phyloP scores from a whole-genome alignment of 2,113 vertebrate species.

The Panthera uncia region DNA sequence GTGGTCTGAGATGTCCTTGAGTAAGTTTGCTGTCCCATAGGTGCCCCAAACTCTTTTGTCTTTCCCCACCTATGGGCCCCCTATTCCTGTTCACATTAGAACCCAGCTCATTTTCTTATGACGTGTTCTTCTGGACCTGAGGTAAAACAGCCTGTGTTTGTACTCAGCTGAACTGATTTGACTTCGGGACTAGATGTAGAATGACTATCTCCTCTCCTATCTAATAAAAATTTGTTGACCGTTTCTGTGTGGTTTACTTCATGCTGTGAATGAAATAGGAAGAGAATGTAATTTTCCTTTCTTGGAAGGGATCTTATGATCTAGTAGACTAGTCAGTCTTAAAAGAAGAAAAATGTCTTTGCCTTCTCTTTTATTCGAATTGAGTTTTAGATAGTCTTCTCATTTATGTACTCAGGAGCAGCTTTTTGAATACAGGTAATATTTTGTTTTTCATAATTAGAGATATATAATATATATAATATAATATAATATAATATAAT shows the following conservation, averaged over 20 bases:
- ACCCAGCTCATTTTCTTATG: not conserved
- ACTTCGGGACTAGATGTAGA: not conserved
- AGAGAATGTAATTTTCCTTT: not conserved
- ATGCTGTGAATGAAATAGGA: not conserved
- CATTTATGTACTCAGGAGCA: not conserved
- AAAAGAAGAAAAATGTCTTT: not conserved
- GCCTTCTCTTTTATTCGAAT: not conserved
- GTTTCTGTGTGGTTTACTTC: conserved; percentile 39
- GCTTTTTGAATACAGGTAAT: conserved; percentile 30
- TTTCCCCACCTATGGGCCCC: not conserved
- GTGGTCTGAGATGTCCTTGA: not conserved
- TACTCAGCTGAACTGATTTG: not conserved
- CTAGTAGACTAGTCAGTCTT: not conserved
- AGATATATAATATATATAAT: not conserved
- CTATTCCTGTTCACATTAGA: not conserved
- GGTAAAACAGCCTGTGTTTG: not conserved
- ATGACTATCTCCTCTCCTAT: not conserved
- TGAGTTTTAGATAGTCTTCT: not conserved
- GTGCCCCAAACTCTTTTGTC: not conserved
- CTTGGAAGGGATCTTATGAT: not conserved
- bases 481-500: not conserved
- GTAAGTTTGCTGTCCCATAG: not conserved
- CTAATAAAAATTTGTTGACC: not conserved
- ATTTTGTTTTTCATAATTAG: conserved; percentile 35
- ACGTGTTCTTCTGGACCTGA: not conserved